phyloP scores from a whole-genome alignment of 2,888 invertebrate genomes.

The Platycheirus albimanus region DNA sequence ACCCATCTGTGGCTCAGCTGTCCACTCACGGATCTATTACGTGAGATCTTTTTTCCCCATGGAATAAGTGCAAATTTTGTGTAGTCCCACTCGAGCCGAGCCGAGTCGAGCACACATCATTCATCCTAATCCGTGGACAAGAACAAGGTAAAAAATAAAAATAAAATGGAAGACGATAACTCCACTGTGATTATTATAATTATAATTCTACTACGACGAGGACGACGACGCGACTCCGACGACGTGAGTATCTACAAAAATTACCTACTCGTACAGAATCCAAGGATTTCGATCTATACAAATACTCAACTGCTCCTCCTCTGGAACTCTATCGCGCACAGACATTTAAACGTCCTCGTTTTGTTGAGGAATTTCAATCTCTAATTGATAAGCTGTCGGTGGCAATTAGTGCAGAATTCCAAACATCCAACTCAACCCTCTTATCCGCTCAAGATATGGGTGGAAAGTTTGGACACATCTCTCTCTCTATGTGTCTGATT shows the following conservation, averaged over 20 bases:
- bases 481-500: no score
- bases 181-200: slow-evolving; percentile 67
- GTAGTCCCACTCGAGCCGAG: slow-evolving; percentile 32
- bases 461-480: slow-evolving; percentile 60
- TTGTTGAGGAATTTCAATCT: slow-evolving; percentile 32
- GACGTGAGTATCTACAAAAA: slow-evolving; percentile 55
- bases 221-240: no score
- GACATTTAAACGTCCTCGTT: slow-evolving; percentile 30
- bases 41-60: slow-evolving; percentile 46
- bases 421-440: slow-evolving; percentile 32
- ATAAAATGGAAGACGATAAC: slow-evolving; percentile 52
- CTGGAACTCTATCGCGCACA: no score
- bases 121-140: slow-evolving; percentile 67
- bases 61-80: slow-evolving; percentile 17
- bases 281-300: slow-evolving; percentile 36
- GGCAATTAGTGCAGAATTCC: slow-evolving; percentile 63
- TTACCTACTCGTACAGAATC: not conserved
- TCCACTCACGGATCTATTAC: slow-evolving; percentile 71
- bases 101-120: slow-evolving; percentile 51
- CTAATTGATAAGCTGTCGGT: slow-evolving; percentile 70
- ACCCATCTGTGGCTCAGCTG: slow-evolving; percentile 63
- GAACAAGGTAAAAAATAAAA: slow-evolving; percentile 17
- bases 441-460: slow-evolving; percentile 26
- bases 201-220: slow-evolving; percentile 65
- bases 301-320: no score